Percentiles rank a stretch among this genome's conserved stretches.
Evolutionary conservation across 2,888 invertebrate species (phyloP).

Genomic region (Disparrhopalites patrizii): DNA sequence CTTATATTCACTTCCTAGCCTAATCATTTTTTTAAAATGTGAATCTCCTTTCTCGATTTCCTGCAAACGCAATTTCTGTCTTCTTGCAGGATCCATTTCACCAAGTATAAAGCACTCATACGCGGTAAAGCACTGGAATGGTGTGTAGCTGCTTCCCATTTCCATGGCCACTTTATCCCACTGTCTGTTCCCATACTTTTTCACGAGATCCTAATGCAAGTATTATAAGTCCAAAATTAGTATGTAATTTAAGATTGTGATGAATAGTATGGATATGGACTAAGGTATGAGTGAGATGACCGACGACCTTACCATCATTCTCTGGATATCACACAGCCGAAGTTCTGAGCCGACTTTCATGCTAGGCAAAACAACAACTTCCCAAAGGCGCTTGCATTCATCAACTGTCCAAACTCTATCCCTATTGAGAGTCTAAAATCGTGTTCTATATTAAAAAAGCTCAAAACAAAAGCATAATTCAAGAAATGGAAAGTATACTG

Average conservation of each 20-base stretch:
- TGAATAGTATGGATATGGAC: too few relatives aligned
- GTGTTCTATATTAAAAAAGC: background rate
- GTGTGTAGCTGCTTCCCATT: conserved; percentile 8
- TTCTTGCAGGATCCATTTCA: background rate
- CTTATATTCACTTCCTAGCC: background rate
- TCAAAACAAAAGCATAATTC: too few relatives aligned
- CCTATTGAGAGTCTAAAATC: too few relatives aligned
- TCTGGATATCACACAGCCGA: background rate
- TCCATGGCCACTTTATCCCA: conserved; percentile 17
- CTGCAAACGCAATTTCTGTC: background rate
- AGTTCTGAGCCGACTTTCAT: background rate
- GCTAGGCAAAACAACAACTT: conserved; percentile 2
- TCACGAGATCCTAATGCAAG: background rate
- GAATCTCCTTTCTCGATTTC: background rate
- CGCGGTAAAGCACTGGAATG: conserved; percentile 17
- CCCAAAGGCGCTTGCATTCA: conserved; percentile 8
- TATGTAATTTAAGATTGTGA: too few relatives aligned
- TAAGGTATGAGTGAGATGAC: too few relatives aligned
- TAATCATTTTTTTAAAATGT: conserved; percentile 5
- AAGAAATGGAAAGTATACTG: too few relatives aligned
- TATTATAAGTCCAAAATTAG: background rate
- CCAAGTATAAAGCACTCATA: conserved; percentile 6
- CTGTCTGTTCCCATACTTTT: background rate
- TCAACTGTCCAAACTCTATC: background rate
- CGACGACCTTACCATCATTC: conserved; percentile 18